These are phyloP conservation scores for Popillia japonica DNA, from an alignment of 1,140 invertebrate genomes.

Conservation along the genomic window DNA sequence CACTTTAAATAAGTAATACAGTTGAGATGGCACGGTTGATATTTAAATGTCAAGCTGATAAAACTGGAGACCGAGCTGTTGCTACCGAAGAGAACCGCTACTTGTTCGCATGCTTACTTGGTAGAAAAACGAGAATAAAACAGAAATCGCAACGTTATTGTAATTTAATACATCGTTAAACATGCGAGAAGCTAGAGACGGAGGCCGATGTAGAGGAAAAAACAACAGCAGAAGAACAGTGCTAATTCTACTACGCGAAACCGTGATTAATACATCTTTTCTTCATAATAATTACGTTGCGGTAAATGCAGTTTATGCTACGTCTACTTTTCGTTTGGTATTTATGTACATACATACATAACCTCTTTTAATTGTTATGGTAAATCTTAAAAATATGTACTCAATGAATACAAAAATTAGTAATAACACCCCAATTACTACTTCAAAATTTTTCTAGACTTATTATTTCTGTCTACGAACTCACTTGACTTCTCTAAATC, in stretches of 20 bases:
- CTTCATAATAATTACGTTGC: constrained; percentile 1
- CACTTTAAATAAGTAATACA: constrained; percentile 16
- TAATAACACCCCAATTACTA: too few species aligned
- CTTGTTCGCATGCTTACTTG: not conserved
- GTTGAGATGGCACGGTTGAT: not conserved
- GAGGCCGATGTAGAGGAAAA: not conserved
- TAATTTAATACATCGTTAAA: constrained; percentile 16
- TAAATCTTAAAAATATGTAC: too few species aligned
- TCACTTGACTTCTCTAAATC: too few species aligned
- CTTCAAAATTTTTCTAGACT: too few species aligned
- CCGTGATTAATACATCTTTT: not conserved
- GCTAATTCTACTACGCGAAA: not conserved
- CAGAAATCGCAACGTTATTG: constrained; percentile 14
- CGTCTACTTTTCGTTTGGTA: too few species aligned
- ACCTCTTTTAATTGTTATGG: too few species aligned
- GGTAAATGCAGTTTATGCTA: not conserved
- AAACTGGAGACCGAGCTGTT: not conserved
- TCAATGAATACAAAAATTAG: too few species aligned
- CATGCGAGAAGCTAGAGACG: not conserved
- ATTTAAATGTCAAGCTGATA: constrained; percentile 14
- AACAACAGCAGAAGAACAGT: not conserved
- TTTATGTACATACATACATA: not conserved
- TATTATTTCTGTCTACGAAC: too few species aligned
- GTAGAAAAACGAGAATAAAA: constrained; percentile 14
- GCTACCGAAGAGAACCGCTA: not conserved